phyloP scores from a whole-genome alignment of 2,888 invertebrate species.

The Deroplatys truncata region DNA sequence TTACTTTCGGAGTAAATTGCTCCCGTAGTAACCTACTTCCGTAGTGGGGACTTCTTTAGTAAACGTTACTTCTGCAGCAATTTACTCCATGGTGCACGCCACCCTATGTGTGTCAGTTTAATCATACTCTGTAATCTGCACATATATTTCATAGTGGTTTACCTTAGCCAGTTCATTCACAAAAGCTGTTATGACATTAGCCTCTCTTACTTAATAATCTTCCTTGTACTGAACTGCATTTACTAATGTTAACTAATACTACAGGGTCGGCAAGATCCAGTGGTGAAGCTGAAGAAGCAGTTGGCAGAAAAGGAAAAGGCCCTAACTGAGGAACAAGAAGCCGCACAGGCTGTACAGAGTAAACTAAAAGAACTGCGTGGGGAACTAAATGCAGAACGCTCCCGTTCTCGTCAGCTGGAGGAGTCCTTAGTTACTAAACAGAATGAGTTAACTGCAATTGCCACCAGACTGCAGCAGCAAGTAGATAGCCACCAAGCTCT shows the following conservation, averaged over 20 bases:
- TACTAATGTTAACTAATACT: not conserved
- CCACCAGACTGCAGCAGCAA: slow-evolving; percentile 59
- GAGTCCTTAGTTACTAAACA: slow-evolving; percentile 53
- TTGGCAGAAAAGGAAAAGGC: slow-evolving; percentile 81
- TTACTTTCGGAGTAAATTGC: no score
- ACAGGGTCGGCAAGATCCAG: slow-evolving; percentile 76
- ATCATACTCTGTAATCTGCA: no score
- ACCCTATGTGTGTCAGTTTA: no score
- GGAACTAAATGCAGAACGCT: slow-evolving; percentile 64
- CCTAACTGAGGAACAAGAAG: slow-evolving; percentile 68
- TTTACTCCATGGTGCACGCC: no score
- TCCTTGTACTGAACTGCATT: no score
- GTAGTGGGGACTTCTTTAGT: no score
- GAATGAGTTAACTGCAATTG: slow-evolving; percentile 59
- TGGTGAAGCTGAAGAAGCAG: slow-evolving; percentile 82
- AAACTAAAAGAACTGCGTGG: slow-evolving; percentile 74
- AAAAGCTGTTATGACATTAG: no score
- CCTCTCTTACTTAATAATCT: no score
- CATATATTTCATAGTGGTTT: no score
- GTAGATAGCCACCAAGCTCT: slow-evolving; percentile 52
- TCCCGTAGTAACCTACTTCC: no score
- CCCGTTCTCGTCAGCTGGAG: slow-evolving; percentile 55
- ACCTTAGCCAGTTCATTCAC: no score
- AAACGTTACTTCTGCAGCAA: no score
- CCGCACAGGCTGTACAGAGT: slow-evolving; percentile 68